These are phyloP conservation scores for Crotalus horridus DNA, from an alignment of 2,113 vertebrate species.

Conservation along the genomic window DNA sequence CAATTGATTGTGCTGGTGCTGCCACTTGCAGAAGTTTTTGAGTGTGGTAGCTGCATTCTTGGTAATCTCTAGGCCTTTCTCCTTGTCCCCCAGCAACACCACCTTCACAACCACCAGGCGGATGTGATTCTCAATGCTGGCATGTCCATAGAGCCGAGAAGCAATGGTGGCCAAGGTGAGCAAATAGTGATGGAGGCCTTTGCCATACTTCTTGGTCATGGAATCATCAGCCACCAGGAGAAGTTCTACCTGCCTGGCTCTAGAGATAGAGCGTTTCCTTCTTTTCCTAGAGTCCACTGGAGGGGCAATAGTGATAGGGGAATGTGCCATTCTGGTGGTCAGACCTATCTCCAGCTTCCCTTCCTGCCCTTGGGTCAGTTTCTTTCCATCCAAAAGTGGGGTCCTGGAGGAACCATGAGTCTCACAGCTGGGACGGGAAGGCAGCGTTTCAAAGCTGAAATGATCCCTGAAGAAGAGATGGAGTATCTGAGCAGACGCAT, in stretches of 20 bases:
- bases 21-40: slow-evolving; percentile 98
- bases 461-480: slow-evolving; percentile 81
- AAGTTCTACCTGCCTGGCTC: slow-evolving; percentile 92
- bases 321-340: slow-evolving; percentile 9
- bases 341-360: slow-evolving; percentile 21
- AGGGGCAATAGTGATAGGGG: neutral
- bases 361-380: neutral
- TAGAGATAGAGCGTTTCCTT: slow-evolving; percentile 80
- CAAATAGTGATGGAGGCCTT: slow-evolving; percentile 90
- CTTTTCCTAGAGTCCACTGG: slow-evolving; percentile 36
- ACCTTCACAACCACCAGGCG: slow-evolving; percentile 91
- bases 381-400: neutral
- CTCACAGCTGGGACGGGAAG: slow-evolving; percentile 66
- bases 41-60: slow-evolving; percentile 93
- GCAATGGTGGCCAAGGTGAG: slow-evolving; percentile 92
- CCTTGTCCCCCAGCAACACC: slow-evolving; percentile 77
- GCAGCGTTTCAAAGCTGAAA: slow-evolving; percentile 82
- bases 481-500: slow-evolving; percentile 67
- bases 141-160: slow-evolving; percentile 90
- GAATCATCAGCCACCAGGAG: slow-evolving; percentile 91
- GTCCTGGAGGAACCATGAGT: slow-evolving; percentile 51
- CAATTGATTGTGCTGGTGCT: slow-evolving; percentile 91
- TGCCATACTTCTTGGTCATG: slow-evolving; percentile 89
- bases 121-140: slow-evolving; percentile 96
- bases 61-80: slow-evolving; percentile 85